phyloP scores from a whole-genome alignment of 2,113 vertebrate genomes.

The Tapirus terrestris region DNA sequence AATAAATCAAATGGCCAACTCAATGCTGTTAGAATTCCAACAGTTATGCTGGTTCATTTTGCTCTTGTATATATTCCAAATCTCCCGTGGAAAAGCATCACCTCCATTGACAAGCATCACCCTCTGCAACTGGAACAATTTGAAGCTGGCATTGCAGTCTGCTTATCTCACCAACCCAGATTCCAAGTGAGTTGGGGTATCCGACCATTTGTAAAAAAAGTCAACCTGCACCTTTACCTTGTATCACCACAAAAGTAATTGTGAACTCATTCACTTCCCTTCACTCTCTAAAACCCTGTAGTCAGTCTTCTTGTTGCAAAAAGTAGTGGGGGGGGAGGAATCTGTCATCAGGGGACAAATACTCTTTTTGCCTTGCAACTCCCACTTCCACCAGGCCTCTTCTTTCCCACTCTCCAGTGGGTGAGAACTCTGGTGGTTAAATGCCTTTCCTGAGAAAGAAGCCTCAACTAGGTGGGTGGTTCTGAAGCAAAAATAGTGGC shows the following conservation, averaged over 20 bases:
- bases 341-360: neutral
- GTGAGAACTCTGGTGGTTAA: constrained; percentile 64
- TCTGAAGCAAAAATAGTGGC: constrained; percentile 77
- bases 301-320: constrained; percentile 29
- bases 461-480: constrained; percentile 70
- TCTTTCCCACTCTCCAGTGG: constrained; percentile 60
- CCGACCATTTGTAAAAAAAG: neutral
- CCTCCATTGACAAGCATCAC: neutral
- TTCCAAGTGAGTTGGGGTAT: neutral
- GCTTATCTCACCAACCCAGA: neutral
- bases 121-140: neutral
- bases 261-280: neutral
- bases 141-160: neutral
- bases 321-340: neutral
- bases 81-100: neutral
- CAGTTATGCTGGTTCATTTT: neutral
- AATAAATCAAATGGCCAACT: neutral
- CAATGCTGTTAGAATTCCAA: neutral
- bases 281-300: neutral
- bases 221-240: neutral
- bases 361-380: constrained; percentile 44
- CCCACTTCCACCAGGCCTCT: constrained; percentile 37
- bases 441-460: constrained; percentile 68
- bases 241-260: neutral
- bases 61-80: neutral